Conservation (phyloP, 2,113 vertebrate species). For the Phaethornis superciliosus region DNA sequence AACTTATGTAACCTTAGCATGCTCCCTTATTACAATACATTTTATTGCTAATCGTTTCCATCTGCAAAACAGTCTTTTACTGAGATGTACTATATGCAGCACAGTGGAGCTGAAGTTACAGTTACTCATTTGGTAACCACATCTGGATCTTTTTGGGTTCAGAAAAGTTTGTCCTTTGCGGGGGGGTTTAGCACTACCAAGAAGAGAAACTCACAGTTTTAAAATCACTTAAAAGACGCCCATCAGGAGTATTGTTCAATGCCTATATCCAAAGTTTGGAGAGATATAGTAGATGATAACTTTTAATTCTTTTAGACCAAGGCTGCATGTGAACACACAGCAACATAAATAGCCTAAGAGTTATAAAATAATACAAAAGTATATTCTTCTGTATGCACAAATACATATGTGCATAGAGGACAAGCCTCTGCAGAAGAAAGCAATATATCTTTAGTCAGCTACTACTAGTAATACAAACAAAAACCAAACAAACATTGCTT, state of each 20-base stretch:
- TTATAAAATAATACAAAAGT: not conserved
- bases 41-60: slow-evolving; percentile 51
- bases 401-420: not conserved
- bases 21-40: slow-evolving; percentile 29
- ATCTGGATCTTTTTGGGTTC: not conserved
- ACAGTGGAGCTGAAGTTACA: not conserved
- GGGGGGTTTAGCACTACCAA: too few relatives aligned
- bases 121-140: not conserved
- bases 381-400: not conserved
- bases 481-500: not conserved
- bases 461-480: not conserved
- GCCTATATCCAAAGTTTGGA: not conserved
- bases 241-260: not conserved
- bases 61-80: slow-evolving; percentile 20
- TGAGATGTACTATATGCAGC: not conserved
- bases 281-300: not conserved
- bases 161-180: not conserved
- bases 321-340: not conserved
- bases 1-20: slow-evolving; percentile 54
- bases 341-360: not conserved
- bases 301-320: not conserved
- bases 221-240: not conserved
- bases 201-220: not conserved
- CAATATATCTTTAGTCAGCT: not conserved
- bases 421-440: not conserved